phyloP scores from a whole-genome alignment of 1,140 invertebrate genomes.

The Caerostris darwini region DNA sequence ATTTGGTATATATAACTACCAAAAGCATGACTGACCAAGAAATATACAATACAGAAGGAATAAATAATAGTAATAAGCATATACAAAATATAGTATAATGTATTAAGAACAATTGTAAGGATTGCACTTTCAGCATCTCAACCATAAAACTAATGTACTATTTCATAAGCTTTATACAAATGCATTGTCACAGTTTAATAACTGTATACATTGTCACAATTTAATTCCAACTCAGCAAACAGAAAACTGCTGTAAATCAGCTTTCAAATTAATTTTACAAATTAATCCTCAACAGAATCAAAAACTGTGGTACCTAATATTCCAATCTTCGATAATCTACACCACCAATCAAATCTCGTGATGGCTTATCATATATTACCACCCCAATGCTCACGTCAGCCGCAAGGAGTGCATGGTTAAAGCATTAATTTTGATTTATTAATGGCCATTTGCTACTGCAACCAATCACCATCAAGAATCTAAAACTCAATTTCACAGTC shows the following conservation, averaged over 20 bases:
- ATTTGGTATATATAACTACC: too few relatives aligned
- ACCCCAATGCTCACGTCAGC: neutral
- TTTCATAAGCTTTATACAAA: too few relatives aligned
- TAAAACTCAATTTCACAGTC: slow-evolving; percentile 63
- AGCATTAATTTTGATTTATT: slow-evolving; percentile 61
- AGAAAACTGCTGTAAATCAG: neutral
- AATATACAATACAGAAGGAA: too few relatives aligned
- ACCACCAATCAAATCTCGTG: neutral
- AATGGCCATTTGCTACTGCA: neutral
- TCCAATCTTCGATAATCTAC: neutral
- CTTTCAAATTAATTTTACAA: neutral
- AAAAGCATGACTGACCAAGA: too few relatives aligned
- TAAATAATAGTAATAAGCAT: too few relatives aligned
- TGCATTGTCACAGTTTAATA: too few relatives aligned
- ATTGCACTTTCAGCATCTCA: too few relatives aligned
- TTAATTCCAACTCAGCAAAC: neutral
- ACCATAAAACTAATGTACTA: too few relatives aligned
- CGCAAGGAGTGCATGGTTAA: neutral
- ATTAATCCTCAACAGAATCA: neutral
- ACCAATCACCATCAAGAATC: slow-evolving; percentile 59
- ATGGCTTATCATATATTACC: neutral
- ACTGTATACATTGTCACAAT: neutral
- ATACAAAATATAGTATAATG: too few relatives aligned
- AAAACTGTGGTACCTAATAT: neutral
- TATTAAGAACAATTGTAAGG: too few relatives aligned